Percentiles rank a stretch among this genome's conserved stretches.
These are phyloP conservation scores for Drosophila eohydei DNA, from an alignment of 2,888 invertebrate genomes.

Conservation along the genomic window DNA sequence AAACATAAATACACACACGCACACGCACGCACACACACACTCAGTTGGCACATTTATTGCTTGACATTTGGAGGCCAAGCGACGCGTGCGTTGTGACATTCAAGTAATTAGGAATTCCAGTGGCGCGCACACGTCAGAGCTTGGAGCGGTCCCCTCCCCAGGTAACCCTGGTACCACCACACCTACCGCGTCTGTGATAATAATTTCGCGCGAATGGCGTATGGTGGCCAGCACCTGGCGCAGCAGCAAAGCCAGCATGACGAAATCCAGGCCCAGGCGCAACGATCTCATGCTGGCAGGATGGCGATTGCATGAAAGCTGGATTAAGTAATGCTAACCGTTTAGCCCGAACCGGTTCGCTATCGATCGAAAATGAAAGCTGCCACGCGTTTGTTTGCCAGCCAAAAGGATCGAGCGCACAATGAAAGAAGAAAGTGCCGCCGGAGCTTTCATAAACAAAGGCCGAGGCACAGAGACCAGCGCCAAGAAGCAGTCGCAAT, in stretches of 20 bases:
- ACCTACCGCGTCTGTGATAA: slow-evolving; percentile 84
- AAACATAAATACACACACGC: slow-evolving; percentile 21
- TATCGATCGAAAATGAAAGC: slow-evolving; percentile 74
- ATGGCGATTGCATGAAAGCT: slow-evolving; percentile 63
- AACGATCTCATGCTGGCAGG: slow-evolving; percentile 66
- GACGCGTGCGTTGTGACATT: slow-evolving; percentile 79
- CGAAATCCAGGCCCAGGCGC: slow-evolving; percentile 56
- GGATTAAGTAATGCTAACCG: slow-evolving; percentile 65
- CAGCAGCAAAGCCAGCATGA: slow-evolving; percentile 58
- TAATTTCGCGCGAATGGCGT: slow-evolving; percentile 81
- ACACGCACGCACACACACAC: not conserved
- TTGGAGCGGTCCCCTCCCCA: slow-evolving; percentile 20
- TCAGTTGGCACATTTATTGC: slow-evolving; percentile 68
- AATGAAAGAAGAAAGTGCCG: slow-evolving; percentile 49
- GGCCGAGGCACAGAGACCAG: slow-evolving; percentile 50
- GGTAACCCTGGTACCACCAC: not conserved
- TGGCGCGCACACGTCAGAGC: slow-evolving; percentile 34
- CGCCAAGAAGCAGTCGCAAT: slow-evolving; percentile 32
- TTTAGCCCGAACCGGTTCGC: slow-evolving; percentile 70
- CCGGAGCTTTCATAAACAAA: slow-evolving; percentile 49
- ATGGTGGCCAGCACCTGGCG: slow-evolving; percentile 59
- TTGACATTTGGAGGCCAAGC: slow-evolving; percentile 78
- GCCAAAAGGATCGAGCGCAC: slow-evolving; percentile 65
- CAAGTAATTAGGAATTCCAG: slow-evolving; percentile 68
- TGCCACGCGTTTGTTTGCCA: slow-evolving; percentile 27